Percentiles rank a stretch among this genome's conserved stretches.
Evolutionary conservation across 2,888 invertebrate genomes (phyloP).

Genomic region (Oegoconia quadripuncta): DNA sequence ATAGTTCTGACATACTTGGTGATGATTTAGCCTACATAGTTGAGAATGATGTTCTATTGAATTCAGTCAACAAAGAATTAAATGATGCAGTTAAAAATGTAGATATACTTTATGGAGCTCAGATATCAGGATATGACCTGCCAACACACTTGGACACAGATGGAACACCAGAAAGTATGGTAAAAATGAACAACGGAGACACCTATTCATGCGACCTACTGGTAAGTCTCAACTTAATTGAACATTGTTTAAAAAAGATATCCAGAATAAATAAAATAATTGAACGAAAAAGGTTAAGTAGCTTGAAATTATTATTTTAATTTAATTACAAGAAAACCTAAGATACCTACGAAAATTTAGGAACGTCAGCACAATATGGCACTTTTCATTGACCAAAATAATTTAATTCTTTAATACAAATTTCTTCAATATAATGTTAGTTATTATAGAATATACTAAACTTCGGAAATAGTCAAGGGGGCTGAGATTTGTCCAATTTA

Average conservation of each 20-base stretch:
- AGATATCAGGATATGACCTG: slow-evolving; percentile 82
- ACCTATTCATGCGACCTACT: slow-evolving; percentile 82
- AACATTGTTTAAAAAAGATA: too few species aligned
- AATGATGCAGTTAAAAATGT: slow-evolving; percentile 72
- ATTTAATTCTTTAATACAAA: too few species aligned
- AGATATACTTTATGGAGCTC: slow-evolving; percentile 83
- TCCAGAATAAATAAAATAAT: too few species aligned
- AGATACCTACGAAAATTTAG: too few species aligned
- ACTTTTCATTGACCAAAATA: too few species aligned
- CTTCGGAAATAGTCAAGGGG: slow-evolving; percentile 26
- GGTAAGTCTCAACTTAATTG: slow-evolving; percentile 83
- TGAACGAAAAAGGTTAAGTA: too few species aligned
- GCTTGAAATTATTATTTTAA: too few species aligned
- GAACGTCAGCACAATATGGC: too few species aligned
- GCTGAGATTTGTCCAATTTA: slow-evolving; percentile 42
- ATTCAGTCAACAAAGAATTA: slow-evolving; percentile 84
- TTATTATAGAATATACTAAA: too few species aligned
- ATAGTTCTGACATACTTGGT: slow-evolving; percentile 82
- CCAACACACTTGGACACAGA: slow-evolving; percentile 47
- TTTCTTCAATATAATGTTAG: too few species aligned
- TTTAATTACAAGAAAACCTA: too few species aligned
- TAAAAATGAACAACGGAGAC: slow-evolving; percentile 82
- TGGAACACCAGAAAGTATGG: slow-evolving; percentile 43
- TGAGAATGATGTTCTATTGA: slow-evolving; percentile 93
- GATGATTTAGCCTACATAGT: slow-evolving; percentile 93